These are phyloP conservation scores for Vireo griseus DNA, from an alignment of 2,797 vertebrate genomes.

Conservation along the genomic window DNA sequence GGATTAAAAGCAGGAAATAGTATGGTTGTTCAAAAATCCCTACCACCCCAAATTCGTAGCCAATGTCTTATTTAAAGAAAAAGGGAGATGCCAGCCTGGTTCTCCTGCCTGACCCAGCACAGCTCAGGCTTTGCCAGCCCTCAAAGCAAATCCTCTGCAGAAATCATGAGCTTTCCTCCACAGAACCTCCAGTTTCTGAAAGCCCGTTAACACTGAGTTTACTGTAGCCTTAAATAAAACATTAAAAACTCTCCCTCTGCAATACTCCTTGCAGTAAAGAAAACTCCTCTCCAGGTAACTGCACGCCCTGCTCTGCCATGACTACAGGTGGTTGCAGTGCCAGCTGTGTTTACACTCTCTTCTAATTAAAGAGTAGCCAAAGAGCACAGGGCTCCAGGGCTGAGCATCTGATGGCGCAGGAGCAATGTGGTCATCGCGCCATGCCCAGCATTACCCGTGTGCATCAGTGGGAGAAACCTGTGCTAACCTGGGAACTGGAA, in stretches of 20 bases:
- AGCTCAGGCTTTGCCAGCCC: neutral
- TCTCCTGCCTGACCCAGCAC: neutral
- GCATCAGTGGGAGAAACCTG: neutral
- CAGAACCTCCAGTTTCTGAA: neutral
- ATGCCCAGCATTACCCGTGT: fast-evolving
- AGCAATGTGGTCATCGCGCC: fast-evolving
- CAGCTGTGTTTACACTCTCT: fast-evolving
- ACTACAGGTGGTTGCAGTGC: fast-evolving
- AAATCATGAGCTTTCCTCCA: neutral
- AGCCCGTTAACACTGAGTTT: neutral
- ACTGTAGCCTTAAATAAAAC: neutral
- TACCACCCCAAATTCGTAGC: neutral
- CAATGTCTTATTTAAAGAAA: neutral
- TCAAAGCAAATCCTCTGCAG: neutral
- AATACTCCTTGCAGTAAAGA: neutral
- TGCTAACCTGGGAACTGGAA: neutral
- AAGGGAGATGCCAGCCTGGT: neutral
- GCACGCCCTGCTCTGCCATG: neutral
- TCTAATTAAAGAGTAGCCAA: neutral
- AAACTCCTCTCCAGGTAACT: neutral
- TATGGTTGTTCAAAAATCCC: neutral
- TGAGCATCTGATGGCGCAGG: fast-evolving
- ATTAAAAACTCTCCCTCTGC: neutral
- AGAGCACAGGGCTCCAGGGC: fast-evolving
- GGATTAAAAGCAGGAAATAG: neutral